A percentile compares a stretch with the other conserved stretches of the same genome.
Conservation (phyloP, 2,888 invertebrate species). For the Branchipolynoe longqiensis region DNA sequence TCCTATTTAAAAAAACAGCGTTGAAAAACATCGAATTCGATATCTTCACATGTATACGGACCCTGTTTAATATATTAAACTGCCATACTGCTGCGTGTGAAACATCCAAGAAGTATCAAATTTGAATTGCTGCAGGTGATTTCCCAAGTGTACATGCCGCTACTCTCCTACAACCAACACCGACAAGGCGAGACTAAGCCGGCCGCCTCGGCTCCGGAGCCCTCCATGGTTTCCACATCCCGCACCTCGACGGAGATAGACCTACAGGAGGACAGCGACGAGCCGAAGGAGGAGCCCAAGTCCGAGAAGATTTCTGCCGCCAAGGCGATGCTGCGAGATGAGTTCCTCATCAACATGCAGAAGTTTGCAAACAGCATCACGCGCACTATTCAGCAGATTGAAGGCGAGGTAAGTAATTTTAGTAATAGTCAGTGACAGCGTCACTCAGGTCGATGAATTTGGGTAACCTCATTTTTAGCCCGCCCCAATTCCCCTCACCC, state of each 20-base stretch:
- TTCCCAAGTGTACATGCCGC: conserved; percentile 80
- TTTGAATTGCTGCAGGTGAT: conserved; percentile 52
- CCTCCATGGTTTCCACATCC: background rate
- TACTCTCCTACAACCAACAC: conserved; percentile 80
- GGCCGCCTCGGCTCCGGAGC: background rate
- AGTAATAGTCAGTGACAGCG: background rate
- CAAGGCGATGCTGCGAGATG: conserved; percentile 82
- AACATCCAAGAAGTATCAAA: too few species aligned
- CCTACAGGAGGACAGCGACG: conserved; percentile 7
- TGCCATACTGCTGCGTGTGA: too few species aligned
- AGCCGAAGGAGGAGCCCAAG: conserved; percentile 43
- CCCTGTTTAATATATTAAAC: too few species aligned
- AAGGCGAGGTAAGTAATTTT: conserved; percentile 86
- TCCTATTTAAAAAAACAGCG: too few species aligned
- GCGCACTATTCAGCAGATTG: conserved; percentile 88
- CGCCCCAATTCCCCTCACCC: too few species aligned
- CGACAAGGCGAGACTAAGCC: conserved; percentile 14
- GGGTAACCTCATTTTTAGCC: too few species aligned
- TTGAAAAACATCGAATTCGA: too few species aligned
- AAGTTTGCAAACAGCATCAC: conserved; percentile 84
- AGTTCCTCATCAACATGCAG: conserved; percentile 83
- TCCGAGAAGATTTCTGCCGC: conserved; percentile 65
- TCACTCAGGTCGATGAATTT: too few species aligned
- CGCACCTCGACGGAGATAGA: conserved; percentile 35
- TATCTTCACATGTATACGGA: too few species aligned